Percentiles rank a stretch among this genome's conserved stretches.
These are phyloP conservation scores for Irena cyanogastra DNA, from an alignment of 2,113 vertebrate species.

Conservation along the genomic window DNA sequence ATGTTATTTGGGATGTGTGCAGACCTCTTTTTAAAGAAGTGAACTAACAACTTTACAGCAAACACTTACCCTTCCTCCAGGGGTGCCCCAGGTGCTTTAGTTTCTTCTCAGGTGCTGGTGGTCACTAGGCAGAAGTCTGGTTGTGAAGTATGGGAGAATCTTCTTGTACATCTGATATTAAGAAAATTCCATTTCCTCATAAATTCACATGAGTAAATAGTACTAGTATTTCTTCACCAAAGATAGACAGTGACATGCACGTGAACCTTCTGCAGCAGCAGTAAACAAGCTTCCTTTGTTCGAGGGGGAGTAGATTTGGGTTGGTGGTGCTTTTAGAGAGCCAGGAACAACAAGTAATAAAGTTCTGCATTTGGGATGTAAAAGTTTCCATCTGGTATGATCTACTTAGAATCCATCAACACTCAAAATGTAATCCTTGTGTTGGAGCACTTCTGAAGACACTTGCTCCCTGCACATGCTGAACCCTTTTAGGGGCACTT, in stretches of 20 bases:
- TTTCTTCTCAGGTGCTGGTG: not conserved
- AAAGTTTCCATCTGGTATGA: not conserved
- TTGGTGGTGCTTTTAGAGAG: not conserved
- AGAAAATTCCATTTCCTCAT: not conserved
- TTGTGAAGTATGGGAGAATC: not conserved
- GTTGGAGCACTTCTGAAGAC: not conserved
- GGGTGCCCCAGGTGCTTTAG: not conserved
- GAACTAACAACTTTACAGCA: not conserved
- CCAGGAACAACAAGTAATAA: not conserved
- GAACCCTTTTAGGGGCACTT: not conserved
- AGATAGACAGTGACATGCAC: not conserved
- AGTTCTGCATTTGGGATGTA: not conserved
- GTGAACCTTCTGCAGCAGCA: not conserved
- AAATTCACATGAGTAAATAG: not conserved
- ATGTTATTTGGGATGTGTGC: not conserved
- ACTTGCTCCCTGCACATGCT: not conserved
- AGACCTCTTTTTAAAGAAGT: not conserved
- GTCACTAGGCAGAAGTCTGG: not conserved
- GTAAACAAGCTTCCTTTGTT: not conserved
- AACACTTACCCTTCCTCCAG: not conserved
- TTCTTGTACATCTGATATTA: not conserved
- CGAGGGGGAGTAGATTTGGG: not conserved
- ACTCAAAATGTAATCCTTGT: not conserved
- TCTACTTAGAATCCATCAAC: not conserved
- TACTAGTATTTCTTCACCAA: not conserved